phyloP scores from a whole-genome alignment of 2,888 invertebrate species.

The Patella pellucida region DNA sequence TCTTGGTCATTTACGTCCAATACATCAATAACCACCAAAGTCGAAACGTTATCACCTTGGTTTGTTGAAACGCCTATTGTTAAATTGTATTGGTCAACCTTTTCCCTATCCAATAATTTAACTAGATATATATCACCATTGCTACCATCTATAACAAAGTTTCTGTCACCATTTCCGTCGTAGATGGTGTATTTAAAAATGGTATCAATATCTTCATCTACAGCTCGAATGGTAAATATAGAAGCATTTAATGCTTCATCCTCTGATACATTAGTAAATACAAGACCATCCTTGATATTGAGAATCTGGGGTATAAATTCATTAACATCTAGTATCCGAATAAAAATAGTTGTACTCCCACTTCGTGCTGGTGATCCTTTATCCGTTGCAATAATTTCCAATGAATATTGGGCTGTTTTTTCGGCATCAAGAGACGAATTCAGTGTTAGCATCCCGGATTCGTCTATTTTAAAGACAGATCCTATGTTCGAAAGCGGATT shows the following conservation, averaged over 20 bases:
- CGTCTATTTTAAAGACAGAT: slow-evolving; percentile 41
- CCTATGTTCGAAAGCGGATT: slow-evolving; percentile 28
- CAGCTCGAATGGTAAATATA: not conserved
- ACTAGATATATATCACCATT: slow-evolving; percentile 82
- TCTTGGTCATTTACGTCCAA: slow-evolving; percentile 85
- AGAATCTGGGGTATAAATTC: not conserved
- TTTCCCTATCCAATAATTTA: slow-evolving; percentile 86
- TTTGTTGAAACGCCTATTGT: slow-evolving; percentile 36
- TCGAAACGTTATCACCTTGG: slow-evolving; percentile 34
- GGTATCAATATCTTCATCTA: slow-evolving; percentile 42
- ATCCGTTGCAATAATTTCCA: slow-evolving; percentile 45
- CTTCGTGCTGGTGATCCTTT: slow-evolving; percentile 40
- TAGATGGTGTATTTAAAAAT: slow-evolving; percentile 33
- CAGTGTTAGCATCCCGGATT: slow-evolving; percentile 35
- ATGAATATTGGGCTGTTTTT: slow-evolving; percentile 20
- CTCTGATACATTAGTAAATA: not conserved
- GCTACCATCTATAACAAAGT: slow-evolving; percentile 34
- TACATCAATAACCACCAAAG: slow-evolving; percentile 77
- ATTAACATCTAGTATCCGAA: slow-evolving; percentile 30
- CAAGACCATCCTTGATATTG: not conserved
- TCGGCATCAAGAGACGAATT: slow-evolving; percentile 31
- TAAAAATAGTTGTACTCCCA: slow-evolving; percentile 37
- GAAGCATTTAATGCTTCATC: not conserved
- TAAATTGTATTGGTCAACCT: slow-evolving; percentile 47
- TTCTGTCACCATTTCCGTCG: slow-evolving; percentile 31